Conservation (phyloP, 2,888 invertebrate genomes). For the Pyrgus malvae region DNA sequence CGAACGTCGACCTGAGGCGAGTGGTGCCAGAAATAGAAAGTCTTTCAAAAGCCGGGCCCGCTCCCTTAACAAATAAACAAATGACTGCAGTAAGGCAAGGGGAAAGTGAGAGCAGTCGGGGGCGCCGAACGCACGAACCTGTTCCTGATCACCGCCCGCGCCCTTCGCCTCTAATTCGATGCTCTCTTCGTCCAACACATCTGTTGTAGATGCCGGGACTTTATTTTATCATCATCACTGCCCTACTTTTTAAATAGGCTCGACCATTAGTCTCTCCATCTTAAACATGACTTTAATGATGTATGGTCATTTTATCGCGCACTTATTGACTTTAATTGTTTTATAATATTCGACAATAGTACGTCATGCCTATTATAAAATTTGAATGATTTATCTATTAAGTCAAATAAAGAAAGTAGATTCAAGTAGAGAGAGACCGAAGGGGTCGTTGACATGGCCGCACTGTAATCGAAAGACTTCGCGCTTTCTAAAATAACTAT, state of each 20-base stretch:
- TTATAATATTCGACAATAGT: background rate
- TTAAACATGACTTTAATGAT: conserved; percentile 3
- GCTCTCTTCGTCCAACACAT: conserved; percentile 36
- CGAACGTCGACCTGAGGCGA: conserved; percentile 74
- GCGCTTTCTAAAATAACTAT: conserved; percentile 78
- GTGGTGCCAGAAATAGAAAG: conserved; percentile 79
- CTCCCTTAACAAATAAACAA: conserved; percentile 78
- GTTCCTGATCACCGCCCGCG: conserved; percentile 47
- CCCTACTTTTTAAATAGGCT: conserved; percentile 66
- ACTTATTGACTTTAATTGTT: conserved; percentile 1
- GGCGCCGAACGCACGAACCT: conserved; percentile 57
- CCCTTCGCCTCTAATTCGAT: conserved; percentile 29
- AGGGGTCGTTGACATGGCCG: conserved; percentile 63
- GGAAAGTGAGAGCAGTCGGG: conserved; percentile 76
- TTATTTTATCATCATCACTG: conserved; percentile 54
- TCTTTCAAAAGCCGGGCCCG: conserved; percentile 65
- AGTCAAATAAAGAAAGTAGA: conserved; percentile 13
- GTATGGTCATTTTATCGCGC: conserved; percentile 6
- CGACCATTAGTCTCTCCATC: conserved; percentile 45
- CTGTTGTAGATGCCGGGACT: conserved; percentile 43
- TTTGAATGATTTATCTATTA: background rate
- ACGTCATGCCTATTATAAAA: background rate
- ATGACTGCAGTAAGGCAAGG: conserved; percentile 48
- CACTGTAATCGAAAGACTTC: conserved; percentile 54
- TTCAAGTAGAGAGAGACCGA: conserved; percentile 24